These are phyloP conservation scores for Enteromius mattozi DNA, from an alignment of 2,797 vertebrate genomes.

Conservation along the genomic window DNA sequence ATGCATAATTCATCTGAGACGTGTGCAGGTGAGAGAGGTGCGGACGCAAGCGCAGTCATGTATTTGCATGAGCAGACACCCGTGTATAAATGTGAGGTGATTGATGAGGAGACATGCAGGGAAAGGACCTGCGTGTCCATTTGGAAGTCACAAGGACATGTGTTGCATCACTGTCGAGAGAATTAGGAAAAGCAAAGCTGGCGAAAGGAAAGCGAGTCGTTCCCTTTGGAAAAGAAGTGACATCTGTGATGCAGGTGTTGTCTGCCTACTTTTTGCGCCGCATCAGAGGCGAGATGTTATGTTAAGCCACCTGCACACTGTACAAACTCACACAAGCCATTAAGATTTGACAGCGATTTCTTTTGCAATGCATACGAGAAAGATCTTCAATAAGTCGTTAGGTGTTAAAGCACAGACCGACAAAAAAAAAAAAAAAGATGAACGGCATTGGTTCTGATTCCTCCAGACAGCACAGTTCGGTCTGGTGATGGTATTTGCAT, in stretches of 20 bases:
- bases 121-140: slow-evolving; percentile 69
- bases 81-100: slow-evolving; percentile 75
- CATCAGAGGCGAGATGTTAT: slow-evolving; percentile 3
- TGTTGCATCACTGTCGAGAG: slow-evolving; percentile 72
- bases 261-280: background rate
- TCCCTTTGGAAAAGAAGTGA: slow-evolving; percentile 15
- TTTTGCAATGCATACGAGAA: background rate
- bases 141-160: slow-evolving; percentile 75
- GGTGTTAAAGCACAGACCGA: background rate
- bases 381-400: background rate
- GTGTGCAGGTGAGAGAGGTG: slow-evolving; percentile 68
- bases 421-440: slow-evolving; percentile 21
- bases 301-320: slow-evolving; percentile 27
- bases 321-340: slow-evolving; percentile 6
- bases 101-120: slow-evolving; percentile 75
- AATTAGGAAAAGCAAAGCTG: slow-evolving; percentile 50
- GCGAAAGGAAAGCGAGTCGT: slow-evolving; percentile 35
- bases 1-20: slow-evolving; percentile 76
- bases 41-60: slow-evolving; percentile 56
- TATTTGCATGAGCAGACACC: slow-evolving; percentile 78
- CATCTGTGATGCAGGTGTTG: slow-evolving; percentile 44
- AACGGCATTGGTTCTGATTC: slow-evolving; percentile 2
- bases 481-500: background rate
- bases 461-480: background rate
- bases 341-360: slow-evolving; percentile 15